Percentiles rank a stretch among this genome's conserved stretches.
These are phyloP conservation scores for Patiria miniata DNA, from an alignment of 35 echinoderm and acorn worm species.

Conservation along the genomic window DNA sequence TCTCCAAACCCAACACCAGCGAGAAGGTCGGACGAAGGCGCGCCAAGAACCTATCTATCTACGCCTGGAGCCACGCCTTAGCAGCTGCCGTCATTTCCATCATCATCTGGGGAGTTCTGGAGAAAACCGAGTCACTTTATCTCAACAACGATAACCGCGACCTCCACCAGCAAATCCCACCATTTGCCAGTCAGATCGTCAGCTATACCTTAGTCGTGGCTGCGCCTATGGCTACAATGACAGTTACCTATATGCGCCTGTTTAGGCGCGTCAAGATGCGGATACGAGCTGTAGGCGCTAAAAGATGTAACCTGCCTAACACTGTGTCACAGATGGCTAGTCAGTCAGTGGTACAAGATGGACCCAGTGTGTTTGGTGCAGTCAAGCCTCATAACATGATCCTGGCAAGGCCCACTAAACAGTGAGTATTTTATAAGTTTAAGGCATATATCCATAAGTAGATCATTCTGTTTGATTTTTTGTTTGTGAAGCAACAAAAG, in stretches of 20 bases:
- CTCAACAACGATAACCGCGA: not conserved
- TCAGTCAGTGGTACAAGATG: constrained; percentile 14
- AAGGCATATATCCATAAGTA: too few species aligned
- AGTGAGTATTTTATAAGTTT: not conserved
- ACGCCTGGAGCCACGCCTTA: not conserved
- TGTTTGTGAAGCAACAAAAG: too few species aligned
- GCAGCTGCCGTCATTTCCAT: not conserved
- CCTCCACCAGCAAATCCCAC: not conserved
- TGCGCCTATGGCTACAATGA: not conserved
- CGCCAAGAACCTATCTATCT: not conserved
- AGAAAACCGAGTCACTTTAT: not conserved
- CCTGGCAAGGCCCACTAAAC: constrained; percentile 14
- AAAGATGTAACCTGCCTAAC: not conserved
- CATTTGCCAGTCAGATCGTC: not conserved
- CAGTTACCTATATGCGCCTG: not conserved
- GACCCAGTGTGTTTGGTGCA: not conserved
- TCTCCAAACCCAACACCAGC: constrained; percentile 10
- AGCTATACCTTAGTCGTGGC: not conserved
- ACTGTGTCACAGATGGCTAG: constrained; percentile 1
- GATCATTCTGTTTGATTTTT: too few species aligned
- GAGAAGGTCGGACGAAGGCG: not conserved
- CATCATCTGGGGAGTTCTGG: not conserved
- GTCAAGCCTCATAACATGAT: constrained; percentile 18
- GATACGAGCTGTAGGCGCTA: not conserved
- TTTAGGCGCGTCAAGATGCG: constrained; percentile 7